phyloP scores from a whole-genome alignment of 2,113 vertebrate genomes.

The Cyphomyrus plagiostoma region DNA sequence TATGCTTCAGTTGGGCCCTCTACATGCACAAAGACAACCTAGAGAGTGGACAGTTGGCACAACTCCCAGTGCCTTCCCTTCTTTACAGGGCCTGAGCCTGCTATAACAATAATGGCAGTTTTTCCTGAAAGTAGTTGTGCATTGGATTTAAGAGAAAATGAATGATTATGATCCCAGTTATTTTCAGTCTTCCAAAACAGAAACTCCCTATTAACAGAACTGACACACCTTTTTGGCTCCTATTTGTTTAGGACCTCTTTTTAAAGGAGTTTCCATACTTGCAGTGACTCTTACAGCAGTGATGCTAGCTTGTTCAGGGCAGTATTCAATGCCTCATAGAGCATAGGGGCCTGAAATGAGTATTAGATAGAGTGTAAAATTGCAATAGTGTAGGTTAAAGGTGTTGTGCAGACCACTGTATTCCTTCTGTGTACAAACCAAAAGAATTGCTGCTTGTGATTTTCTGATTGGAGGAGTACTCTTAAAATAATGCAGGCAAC shows the following conservation, averaged over 20 bases:
- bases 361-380: background rate
- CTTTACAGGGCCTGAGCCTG: background rate
- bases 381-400: background rate
- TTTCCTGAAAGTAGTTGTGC: background rate
- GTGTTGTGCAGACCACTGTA: background rate
- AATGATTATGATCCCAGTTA: background rate
- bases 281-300: constrained; percentile 44
- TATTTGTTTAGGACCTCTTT: constrained; percentile 55
- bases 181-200: background rate
- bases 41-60: background rate
- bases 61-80: constrained; percentile 1
- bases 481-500: constrained; percentile 55
- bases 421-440: background rate
- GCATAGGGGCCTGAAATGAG: constrained; percentile 58
- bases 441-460: constrained; percentile 55
- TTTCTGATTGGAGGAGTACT: constrained; percentile 59
- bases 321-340: constrained; percentile 63
- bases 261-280: constrained; percentile 52
- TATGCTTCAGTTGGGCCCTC: background rate
- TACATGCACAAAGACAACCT: background rate
- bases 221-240: constrained; percentile 64
- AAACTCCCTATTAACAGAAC: background rate
- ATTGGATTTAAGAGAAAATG: background rate
- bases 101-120: constrained; percentile 6
- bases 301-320: constrained; percentile 49